phyloP scores from a whole-genome alignment of 2,113 vertebrate genomes.

The Rhabdornis inornatus region DNA sequence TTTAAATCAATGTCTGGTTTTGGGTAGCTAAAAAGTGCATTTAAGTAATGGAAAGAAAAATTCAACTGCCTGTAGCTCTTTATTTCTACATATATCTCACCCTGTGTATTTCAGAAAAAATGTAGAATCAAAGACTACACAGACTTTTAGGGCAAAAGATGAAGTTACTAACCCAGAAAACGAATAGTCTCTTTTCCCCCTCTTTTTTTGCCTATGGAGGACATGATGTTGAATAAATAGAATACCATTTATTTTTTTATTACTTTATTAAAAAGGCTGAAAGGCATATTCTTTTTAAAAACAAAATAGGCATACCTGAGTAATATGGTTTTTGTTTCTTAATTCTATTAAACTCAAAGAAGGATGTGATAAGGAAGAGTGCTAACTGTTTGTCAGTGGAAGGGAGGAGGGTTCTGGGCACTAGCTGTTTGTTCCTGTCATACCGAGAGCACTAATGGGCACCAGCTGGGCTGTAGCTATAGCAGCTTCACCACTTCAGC shows the following conservation, averaged over 20 bases:
- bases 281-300: not conserved
- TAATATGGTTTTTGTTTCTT: not conserved
- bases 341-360: not conserved
- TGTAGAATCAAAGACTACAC: not conserved
- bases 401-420: conserved; percentile 38
- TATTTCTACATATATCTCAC: not conserved
- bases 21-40: not conserved
- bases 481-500: conserved; percentile 66
- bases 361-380: not conserved
- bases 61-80: not conserved
- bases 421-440: conserved; percentile 46
- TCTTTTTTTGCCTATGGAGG: not conserved
- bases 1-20: not conserved
- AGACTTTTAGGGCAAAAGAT: not conserved
- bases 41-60: not conserved
- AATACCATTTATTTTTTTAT: not conserved
- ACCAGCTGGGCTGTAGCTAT: conserved; percentile 69
- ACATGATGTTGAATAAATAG: not conserved
- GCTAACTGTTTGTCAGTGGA: conserved; percentile 30
- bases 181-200: fast-evolving
- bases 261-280: not conserved
- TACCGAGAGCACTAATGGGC: conserved; percentile 63
- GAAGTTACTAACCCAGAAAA: not conserved
- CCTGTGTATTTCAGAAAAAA: not conserved
- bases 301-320: not conserved